A percentile compares a stretch with the other conserved stretches of the same genome.
These are phyloP conservation scores for Actenoides lindsayi DNA, from an alignment of 2,113 vertebrate genomes.

Conservation along the genomic window DNA sequence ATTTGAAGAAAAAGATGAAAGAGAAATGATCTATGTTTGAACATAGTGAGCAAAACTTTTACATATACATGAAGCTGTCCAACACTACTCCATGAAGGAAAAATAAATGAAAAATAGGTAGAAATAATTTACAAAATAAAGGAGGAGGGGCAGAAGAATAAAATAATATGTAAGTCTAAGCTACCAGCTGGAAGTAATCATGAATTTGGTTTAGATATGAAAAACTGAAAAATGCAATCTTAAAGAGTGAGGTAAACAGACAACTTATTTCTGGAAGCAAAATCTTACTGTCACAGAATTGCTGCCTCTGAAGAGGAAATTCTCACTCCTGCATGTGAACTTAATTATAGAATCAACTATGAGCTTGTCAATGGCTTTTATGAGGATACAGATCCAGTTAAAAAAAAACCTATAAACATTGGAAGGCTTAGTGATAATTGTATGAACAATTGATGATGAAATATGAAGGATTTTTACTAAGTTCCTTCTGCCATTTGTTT, in stretches of 20 bases:
- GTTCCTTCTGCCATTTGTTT: background rate
- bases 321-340: background rate
- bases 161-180: background rate
- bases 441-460: background rate
- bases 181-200: background rate
- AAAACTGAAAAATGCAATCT: background rate
- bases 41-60: background rate
- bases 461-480: background rate
- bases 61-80: background rate
- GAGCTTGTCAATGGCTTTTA: background rate
- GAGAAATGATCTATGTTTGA: background rate
- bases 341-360: background rate
- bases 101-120: background rate
- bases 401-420: background rate
- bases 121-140: background rate
- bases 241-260: background rate
- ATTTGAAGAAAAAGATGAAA: background rate
- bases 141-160: background rate
- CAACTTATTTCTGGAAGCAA: background rate
- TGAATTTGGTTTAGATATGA: background rate
- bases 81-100: background rate
- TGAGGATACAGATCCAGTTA: background rate
- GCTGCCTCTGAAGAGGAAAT: background rate
- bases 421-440: background rate
- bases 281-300: background rate